phyloP scores from a whole-genome alignment of 2,797 vertebrate genomes.

The Atherinosoma microstoma region DNA sequence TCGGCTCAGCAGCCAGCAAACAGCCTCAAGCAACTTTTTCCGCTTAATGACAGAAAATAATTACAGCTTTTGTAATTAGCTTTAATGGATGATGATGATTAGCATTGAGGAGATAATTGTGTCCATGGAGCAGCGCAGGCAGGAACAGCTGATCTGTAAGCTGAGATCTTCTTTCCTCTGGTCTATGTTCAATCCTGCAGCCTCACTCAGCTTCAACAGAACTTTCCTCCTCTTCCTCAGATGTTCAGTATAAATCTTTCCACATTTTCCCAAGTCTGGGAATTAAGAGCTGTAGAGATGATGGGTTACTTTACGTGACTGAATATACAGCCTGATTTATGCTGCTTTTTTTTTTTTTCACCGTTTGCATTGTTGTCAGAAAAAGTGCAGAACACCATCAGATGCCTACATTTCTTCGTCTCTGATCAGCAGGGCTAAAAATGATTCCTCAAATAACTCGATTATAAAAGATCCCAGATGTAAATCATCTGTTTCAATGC shows the following conservation, averaged over 20 bases:
- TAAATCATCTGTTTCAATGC: too few relatives aligned
- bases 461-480: too few relatives aligned
- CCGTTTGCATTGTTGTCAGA: not conserved
- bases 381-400: too few relatives aligned
- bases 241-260: not conserved
- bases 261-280: not conserved
- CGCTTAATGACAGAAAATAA: slow-evolving; percentile 23
- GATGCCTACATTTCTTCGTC: too few relatives aligned
- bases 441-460: too few relatives aligned
- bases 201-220: not conserved
- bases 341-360: not conserved
- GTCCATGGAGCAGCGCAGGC: slow-evolving; percentile 1
- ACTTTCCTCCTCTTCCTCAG: not conserved
- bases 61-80: slow-evolving; percentile 29
- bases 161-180: not conserved
- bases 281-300: too few relatives aligned
- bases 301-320: too few relatives aligned
- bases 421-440: too few relatives aligned
- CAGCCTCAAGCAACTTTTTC: slow-evolving; percentile 13
- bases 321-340: not conserved
- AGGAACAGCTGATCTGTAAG: not conserved
- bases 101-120: slow-evolving; percentile 10
- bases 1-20: too few relatives aligned
- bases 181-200: not conserved
- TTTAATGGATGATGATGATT: slow-evolving; percentile 41